Conservation (phyloP, 2,797 vertebrate genomes). For the Chelidonichthys spinosus region DNA sequence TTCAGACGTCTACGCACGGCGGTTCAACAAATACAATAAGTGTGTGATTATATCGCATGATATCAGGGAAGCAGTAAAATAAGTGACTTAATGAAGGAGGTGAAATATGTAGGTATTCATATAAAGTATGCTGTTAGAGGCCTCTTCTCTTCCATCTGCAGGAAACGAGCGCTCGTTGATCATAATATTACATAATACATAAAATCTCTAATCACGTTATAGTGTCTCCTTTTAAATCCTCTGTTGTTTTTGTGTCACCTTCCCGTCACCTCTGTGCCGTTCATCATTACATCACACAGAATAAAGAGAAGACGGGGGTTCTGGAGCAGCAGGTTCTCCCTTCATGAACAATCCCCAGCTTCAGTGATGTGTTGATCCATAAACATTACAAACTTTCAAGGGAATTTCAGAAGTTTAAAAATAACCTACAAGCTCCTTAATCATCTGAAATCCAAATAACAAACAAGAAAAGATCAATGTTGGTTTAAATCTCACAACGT, state of each 20-base stretch:
- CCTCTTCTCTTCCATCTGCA: slow-evolving; percentile 27
- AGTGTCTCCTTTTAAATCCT: too few species aligned
- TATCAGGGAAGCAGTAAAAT: slow-evolving; percentile 1
- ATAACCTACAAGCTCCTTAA: slow-evolving; percentile 16
- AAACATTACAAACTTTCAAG: slow-evolving; percentile 1
- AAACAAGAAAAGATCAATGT: slow-evolving; percentile 45
- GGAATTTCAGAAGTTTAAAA: slow-evolving; percentile 20
- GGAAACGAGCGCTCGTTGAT: background rate
- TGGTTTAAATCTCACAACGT: slow-evolving; percentile 29
- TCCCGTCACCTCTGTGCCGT: too few species aligned
- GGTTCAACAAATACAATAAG: slow-evolving; percentile 9
- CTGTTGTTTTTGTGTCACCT: slow-evolving; percentile 8
- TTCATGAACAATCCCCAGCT: slow-evolving; percentile 20
- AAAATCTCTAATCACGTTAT: too few species aligned
- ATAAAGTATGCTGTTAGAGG: slow-evolving; percentile 18
- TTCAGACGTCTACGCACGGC: background rate
- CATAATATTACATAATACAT: too few species aligned
- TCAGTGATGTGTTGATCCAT: slow-evolving; percentile 20
- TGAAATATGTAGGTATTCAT: slow-evolving; percentile 22
- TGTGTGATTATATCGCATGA: too few species aligned
- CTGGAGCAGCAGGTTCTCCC: slow-evolving; percentile 11
- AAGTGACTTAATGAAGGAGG: slow-evolving; percentile 17
- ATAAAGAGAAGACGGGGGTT: background rate
- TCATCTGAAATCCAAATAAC: slow-evolving; percentile 44
- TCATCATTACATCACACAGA: background rate